Evolutionary conservation across 2,888 invertebrate genomes (phyloP), one percentile per base, ranked within the genome.

Genomic region (Leptinotarsa tumamoca): DNA sequence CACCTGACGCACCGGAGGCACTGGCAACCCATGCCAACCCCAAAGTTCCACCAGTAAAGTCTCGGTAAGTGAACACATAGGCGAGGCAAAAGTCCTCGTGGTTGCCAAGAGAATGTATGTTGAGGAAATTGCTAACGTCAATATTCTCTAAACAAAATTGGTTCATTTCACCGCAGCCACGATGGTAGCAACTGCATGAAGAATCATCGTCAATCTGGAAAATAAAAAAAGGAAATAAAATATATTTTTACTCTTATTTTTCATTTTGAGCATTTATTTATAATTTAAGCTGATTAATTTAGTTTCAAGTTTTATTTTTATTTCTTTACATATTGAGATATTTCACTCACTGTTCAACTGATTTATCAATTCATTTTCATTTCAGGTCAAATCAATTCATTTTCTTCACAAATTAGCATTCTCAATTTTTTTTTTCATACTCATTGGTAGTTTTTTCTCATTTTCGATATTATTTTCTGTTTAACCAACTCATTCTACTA

Each of bases 11-110:
- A 76, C 97, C 99, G 76, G 96, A 96, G 0, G 98, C 97, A 79
- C 98, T 97, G 49, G 99, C 99, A 33, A 99, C 99, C 99, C 99
- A 99, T 4, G 99, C 99, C 67, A 99, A 90, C 27, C 99, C 99
- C 61, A 99, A 91, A 21, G 99, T 99, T 77, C 99, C 99, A 13
- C 98, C 98, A 23, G 97, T 97, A 88, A 99, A 99, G 89, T 99
- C 99, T 85, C 98, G 92, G 88, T 96, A 96, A 0, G 99, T 99
- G 90, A 99, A 98, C 78, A 99, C 97, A 88, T 99, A 99, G n/a
- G 99, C 99, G 79, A 99, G 92, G 87, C 99, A 99, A 90, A 99
- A 99, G 89, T 96, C 96, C 85, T 98, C 96, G 88, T 99, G 99
- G 90, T 99, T 97, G 74, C 96, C 95, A 80, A 98, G 91, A 15